Evolutionary conservation across 2,888 invertebrate species (phyloP).

Genomic region (Carcina quercana): DNA sequence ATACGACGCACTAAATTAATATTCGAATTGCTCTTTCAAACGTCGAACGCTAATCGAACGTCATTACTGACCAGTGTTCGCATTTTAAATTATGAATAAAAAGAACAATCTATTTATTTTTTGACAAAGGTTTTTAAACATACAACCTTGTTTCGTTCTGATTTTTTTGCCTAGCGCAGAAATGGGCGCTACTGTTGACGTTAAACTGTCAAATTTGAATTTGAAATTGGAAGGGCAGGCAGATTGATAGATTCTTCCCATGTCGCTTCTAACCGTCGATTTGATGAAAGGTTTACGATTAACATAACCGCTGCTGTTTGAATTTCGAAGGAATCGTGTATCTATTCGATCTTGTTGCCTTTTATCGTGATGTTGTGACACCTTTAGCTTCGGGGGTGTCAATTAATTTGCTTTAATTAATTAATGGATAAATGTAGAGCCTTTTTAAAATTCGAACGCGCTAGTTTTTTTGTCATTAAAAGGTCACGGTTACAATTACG

Average conservation of each 20-base stretch:
- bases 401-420: slow-evolving; percentile 14
- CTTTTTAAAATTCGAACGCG: too few species aligned
- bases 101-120: slow-evolving; percentile 26
- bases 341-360: slow-evolving; percentile 12
- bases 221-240: slow-evolving; percentile 37
- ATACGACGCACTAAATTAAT: slow-evolving; percentile 54
- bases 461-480: too few species aligned
- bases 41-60: slow-evolving; percentile 51
- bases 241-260: slow-evolving; percentile 28
- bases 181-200: slow-evolving; percentile 27
- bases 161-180: slow-evolving; percentile 11
- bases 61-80: slow-evolving; percentile 33
- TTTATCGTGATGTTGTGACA: slow-evolving; percentile 21
- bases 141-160: slow-evolving; percentile 8
- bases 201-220: slow-evolving; percentile 51
- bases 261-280: too few species aligned
- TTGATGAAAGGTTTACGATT: slow-evolving; percentile 41
- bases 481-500: too few species aligned
- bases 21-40: slow-evolving; percentile 59
- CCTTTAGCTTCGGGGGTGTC: slow-evolving; percentile 13
- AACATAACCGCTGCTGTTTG: slow-evolving; percentile 30
- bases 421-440: too few species aligned
- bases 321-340: slow-evolving; percentile 10
- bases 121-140: slow-evolving; percentile 15
- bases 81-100: slow-evolving; percentile 31